phyloP scores from a whole-genome alignment of 2,113 vertebrate species.

The Caranx melampygus region DNA sequence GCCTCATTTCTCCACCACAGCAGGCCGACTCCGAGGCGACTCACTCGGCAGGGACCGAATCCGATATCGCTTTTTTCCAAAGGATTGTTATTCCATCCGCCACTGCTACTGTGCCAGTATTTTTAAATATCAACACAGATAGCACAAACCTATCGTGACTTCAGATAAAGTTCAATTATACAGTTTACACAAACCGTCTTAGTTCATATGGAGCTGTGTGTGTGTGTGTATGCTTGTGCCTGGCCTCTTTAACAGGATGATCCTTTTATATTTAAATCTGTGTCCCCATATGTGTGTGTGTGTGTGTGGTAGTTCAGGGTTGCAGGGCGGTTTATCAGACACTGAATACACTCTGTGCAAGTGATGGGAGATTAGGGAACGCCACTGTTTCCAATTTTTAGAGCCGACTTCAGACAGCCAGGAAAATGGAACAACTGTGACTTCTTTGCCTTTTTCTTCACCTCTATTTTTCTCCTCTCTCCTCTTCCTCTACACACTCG shows the following conservation, averaged over 20 bases:
- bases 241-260: conserved; percentile 39
- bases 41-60: conserved; percentile 68
- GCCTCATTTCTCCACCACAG: conserved; percentile 64
- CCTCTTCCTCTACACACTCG: background rate
- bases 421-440: conserved; percentile 67
- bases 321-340: conserved; percentile 65
- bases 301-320: conserved; percentile 39
- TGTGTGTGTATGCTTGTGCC: conserved; percentile 35
- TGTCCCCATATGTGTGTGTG: conserved; percentile 32
- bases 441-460: conserved; percentile 38
- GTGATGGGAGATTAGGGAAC: conserved; percentile 77
- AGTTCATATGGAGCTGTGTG: conserved; percentile 37
- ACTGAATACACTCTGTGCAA: conserved; percentile 62
- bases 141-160: conserved; percentile 51
- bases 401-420: conserved; percentile 59
- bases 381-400: conserved; percentile 80
- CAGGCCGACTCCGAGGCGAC: conserved; percentile 52
- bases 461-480: conserved; percentile 4
- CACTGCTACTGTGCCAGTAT: conserved; percentile 43
- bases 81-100: conserved; percentile 60
- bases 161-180: conserved; percentile 73
- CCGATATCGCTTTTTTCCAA: conserved; percentile 66
- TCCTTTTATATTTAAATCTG: conserved; percentile 75
- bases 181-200: conserved; percentile 51
- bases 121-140: conserved; percentile 78